These are phyloP conservation scores for Poecilia gillii DNA, from an alignment of 2,797 vertebrate species.

Conservation along the genomic window DNA sequence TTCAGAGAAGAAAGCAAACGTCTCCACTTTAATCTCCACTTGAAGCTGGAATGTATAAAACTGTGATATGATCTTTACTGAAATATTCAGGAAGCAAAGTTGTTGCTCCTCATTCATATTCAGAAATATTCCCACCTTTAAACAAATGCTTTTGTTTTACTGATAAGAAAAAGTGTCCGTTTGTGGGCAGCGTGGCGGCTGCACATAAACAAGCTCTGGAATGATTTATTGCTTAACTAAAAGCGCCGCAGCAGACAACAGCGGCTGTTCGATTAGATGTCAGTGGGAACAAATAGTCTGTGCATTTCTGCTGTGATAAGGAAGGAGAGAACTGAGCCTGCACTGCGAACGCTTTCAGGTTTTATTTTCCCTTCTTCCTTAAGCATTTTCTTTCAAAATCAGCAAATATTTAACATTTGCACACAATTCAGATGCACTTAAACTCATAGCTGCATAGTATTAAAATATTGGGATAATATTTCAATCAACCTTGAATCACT, in stretches of 20 bases:
- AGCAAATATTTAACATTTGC: background rate
- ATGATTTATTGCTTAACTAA: slow-evolving; percentile 3
- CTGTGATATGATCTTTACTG: background rate
- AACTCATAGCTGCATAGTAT: background rate
- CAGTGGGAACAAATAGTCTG: background rate
- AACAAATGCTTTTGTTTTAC: background rate
- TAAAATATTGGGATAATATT: background rate
- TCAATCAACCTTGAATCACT: background rate
- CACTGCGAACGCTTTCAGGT: background rate
- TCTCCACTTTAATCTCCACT: background rate
- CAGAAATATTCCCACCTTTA: background rate
- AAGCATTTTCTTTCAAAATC: background rate
- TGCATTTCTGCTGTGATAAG: background rate
- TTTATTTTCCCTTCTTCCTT: background rate
- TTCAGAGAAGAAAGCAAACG: slow-evolving; percentile 26
- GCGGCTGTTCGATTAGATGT: background rate
- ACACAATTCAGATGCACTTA: background rate
- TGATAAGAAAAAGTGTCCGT: too few species aligned
- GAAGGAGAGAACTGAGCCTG: background rate
- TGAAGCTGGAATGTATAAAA: background rate
- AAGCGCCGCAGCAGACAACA: background rate
- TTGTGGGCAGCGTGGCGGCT: background rate
- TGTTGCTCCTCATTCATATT: background rate
- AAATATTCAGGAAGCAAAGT: background rate
- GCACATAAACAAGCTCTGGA: background rate